Percentiles rank a stretch among this genome's conserved stretches.
Evolutionary conservation across 2,113 vertebrate species (phyloP).

Genomic region (Anas platyrhynchos): DNA sequence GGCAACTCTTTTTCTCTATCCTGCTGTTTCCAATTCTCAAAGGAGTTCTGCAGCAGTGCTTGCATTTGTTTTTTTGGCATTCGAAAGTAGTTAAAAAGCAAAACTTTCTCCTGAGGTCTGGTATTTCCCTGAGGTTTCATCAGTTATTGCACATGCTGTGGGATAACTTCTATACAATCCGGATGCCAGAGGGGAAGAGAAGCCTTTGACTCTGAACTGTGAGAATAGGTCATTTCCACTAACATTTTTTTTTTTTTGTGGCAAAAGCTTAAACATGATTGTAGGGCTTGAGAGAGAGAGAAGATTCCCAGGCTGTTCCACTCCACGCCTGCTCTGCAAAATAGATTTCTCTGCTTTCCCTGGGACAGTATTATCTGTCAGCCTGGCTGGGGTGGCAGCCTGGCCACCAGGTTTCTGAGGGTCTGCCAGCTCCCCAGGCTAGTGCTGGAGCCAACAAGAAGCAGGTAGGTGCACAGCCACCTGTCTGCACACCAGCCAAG

Average conservation of each 20-base stretch:
- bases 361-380: not conserved
- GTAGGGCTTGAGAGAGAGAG: not conserved
- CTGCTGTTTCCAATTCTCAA: not conserved
- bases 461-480: not conserved
- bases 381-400: accelerated
- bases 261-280: not conserved
- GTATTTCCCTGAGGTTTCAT: conserved; percentile 43
- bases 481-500: not conserved
- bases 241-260: not conserved
- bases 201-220: not conserved
- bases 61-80: not conserved
- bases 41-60: not conserved
- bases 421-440: accelerated
- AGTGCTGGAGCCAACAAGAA: not conserved
- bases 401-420: not conserved
- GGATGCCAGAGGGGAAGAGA: not conserved
- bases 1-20: not conserved
- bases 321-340: not conserved
- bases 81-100: conserved; percentile 32
- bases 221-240: not conserved
- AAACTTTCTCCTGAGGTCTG: conserved; percentile 27
- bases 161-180: not conserved
- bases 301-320: not conserved
- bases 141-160: not conserved
- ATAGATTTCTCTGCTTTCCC: not conserved